These are phyloP conservation scores for Siniperca undulata DNA, from an alignment of 2,797 vertebrate genomes.

Conservation along the genomic window DNA sequence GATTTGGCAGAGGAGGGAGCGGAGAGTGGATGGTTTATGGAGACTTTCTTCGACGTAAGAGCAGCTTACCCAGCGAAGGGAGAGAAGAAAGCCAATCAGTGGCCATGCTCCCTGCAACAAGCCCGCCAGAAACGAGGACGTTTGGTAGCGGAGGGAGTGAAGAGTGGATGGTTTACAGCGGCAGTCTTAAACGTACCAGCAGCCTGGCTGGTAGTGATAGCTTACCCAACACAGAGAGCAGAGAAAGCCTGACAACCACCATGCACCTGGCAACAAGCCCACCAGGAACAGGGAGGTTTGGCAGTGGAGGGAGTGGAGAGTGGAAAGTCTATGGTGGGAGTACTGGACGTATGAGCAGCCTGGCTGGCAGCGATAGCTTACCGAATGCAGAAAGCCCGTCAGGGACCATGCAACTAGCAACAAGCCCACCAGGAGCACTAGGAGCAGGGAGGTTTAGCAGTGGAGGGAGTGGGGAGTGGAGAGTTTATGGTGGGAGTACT, in stretches of 20 bases:
- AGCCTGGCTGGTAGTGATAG: neutral
- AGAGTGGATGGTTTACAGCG: constrained; percentile 31
- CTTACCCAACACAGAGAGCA: neutral
- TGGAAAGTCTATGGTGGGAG: constrained; percentile 52
- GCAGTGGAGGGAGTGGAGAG: constrained; percentile 29
- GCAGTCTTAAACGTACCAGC: neutral
- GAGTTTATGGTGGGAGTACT: constrained; percentile 33
- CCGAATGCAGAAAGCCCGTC: neutral
- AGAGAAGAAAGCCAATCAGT: neutral
- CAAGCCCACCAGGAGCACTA: constrained; percentile 13
- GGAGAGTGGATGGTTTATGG: constrained; percentile 41
- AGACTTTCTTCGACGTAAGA: neutral
- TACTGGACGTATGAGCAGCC: constrained; percentile 10
- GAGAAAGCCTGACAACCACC: neutral
- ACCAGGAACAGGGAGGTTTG: neutral
- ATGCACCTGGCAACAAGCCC: constrained; percentile 20
- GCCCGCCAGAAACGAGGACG: neutral
- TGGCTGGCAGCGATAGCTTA: neutral
- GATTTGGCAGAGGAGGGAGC: constrained; percentile 3
- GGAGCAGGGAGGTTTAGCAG: constrained; percentile 1
- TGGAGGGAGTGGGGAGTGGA: constrained; percentile 48
- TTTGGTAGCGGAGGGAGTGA: neutral
- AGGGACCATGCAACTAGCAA: neutral
- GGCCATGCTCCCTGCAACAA: neutral
- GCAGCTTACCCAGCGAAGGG: neutral